Conservation (phyloP, 2,888 invertebrate genomes). For the Idaea aversata region DNA sequence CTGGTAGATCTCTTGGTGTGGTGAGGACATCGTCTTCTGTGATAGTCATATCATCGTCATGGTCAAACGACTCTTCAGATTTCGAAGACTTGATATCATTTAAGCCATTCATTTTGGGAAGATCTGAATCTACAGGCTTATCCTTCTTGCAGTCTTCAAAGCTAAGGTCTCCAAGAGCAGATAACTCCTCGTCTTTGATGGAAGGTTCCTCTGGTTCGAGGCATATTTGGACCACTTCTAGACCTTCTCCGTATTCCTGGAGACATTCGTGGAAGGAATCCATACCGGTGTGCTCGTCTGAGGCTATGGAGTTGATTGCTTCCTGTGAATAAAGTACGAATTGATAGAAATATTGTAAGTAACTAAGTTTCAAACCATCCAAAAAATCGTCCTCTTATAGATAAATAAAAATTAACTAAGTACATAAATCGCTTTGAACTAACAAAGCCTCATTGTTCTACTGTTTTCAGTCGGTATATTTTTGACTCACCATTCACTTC, state of each 20-base stretch:
- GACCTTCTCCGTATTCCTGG: slow-evolving; percentile 82
- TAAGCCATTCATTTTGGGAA: slow-evolving; percentile 54
- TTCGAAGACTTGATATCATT: slow-evolving; percentile 58
- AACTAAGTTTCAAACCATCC: slow-evolving; percentile 16
- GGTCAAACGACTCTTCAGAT: slow-evolving; percentile 69
- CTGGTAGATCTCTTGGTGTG: slow-evolving; percentile 61
- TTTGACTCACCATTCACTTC: no score
- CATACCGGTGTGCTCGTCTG: slow-evolving; percentile 82
- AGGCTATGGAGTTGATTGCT: slow-evolving; percentile 78
- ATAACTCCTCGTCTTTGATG: slow-evolving; percentile 74
- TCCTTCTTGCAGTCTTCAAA: slow-evolving; percentile 62
- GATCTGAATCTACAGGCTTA: slow-evolving; percentile 29
- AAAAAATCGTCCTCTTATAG: no score
- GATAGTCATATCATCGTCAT: slow-evolving; percentile 75
- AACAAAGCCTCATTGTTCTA: no score
- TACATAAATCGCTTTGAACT: no score
- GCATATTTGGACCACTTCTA: slow-evolving; percentile 82
- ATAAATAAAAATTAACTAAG: no score
- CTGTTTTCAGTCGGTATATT: no score
- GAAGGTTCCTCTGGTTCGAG: slow-evolving; percentile 81
- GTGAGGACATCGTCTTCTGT: slow-evolving; percentile 70
- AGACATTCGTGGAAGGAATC: slow-evolving; percentile 84
- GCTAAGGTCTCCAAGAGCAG: slow-evolving; percentile 68
- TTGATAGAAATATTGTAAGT: slow-evolving; percentile 17
- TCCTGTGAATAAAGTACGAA: slow-evolving; percentile 50